Evolutionary conservation across 1,140 invertebrate species (phyloP).

Genomic region (Atta texana): DNA sequence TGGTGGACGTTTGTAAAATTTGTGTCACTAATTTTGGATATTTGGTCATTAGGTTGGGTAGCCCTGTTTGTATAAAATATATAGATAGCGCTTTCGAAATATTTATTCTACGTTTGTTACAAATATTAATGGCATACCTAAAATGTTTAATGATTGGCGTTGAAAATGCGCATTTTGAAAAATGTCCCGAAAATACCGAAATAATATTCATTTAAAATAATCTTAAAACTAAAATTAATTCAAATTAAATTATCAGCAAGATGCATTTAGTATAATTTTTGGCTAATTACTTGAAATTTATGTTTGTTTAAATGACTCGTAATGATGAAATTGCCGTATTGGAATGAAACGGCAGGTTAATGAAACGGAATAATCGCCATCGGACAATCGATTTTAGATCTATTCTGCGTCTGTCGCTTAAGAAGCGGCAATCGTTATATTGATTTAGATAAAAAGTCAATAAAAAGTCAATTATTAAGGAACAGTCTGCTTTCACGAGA

Average conservation of each 20-base stretch:
- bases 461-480: conserved; percentile 15
- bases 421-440: conserved; percentile 9
- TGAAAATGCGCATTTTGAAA: conserved; percentile 22
- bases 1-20: conserved; percentile 49
- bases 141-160: conserved; percentile 30
- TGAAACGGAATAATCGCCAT: conserved; percentile 27
- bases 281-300: neutral
- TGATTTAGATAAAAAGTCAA: conserved; percentile 23
- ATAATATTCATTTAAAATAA: neutral
- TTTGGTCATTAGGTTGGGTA: conserved; percentile 34
- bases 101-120: conserved; percentile 11
- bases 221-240: neutral
- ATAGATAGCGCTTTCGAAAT: conserved; percentile 12
- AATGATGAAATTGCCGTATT: neutral
- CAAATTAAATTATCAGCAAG: neutral
- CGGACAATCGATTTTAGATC: conserved; percentile 31
- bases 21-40: conserved; percentile 51
- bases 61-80: conserved; percentile 39
- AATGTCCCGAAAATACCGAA: conserved; percentile 12
- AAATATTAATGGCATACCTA: neutral
- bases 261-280: neutral
- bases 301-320: conserved; percentile 11
- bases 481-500: neutral
- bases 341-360: conserved; percentile 3
- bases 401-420: neutral